phyloP scores from a whole-genome alignment of 2,113 vertebrate species.

The Pachypanchax playfairii region DNA sequence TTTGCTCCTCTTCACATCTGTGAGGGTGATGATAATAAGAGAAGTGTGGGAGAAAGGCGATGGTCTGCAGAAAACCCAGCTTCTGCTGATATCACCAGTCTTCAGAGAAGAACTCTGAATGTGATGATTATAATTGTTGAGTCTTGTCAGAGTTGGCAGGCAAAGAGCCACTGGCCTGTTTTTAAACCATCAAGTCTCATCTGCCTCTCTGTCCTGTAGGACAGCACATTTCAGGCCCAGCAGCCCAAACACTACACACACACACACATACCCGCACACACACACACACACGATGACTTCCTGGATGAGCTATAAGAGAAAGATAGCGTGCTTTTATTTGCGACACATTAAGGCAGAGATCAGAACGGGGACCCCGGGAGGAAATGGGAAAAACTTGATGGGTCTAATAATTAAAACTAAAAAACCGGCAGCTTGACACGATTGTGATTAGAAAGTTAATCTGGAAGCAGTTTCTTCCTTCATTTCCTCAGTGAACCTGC shows the following conservation, averaged over 20 bases:
- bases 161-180: constrained; percentile 26
- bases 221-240: constrained; percentile 27
- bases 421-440: constrained; percentile 46
- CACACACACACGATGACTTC: constrained; percentile 31
- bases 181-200: constrained; percentile 28
- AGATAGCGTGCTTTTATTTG: constrained; percentile 44
- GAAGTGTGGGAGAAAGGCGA: no score
- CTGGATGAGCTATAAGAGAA: constrained; percentile 43
- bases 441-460: constrained; percentile 60
- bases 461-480: constrained; percentile 43
- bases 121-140: constrained; percentile 30
- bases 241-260: constrained; percentile 34
- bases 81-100: neutral
- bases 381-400: constrained; percentile 51
- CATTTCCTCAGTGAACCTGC: constrained; percentile 50
- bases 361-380: constrained; percentile 37
- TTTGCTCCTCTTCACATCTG: no score
- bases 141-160: constrained; percentile 21
- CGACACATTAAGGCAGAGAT: constrained; percentile 15
- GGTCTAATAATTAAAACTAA: constrained; percentile 64
- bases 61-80: neutral
- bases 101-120: constrained; percentile 17
- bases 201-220: constrained; percentile 29
- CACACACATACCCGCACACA: neutral
- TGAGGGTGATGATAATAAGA: no score